Evolutionary conservation across 2,113 vertebrate species (phyloP), one percentile per base, ranked within the genome.

Genomic region (Anguilla japonica): DNA sequence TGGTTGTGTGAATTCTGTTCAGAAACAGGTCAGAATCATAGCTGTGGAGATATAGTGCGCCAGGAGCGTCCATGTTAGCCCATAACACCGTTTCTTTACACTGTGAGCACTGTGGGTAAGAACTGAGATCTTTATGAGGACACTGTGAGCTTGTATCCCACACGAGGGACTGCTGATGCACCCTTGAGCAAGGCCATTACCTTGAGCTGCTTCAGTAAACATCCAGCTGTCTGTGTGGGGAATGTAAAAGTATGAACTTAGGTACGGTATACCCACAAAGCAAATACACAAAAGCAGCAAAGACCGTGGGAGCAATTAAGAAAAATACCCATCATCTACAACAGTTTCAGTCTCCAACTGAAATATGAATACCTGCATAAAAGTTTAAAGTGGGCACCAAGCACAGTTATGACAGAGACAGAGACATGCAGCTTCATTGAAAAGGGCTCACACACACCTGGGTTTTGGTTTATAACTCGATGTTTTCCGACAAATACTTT

Each of bases 21-120:
- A 84, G 40, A 84, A 84, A 84, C 39, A 53, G 22, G 15, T 29
- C 41, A 75, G 40, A 84, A 63, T 22, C 29, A 75, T 22, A 84
- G 57, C 40, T 71, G 40, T 71, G 40, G 41, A 75, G 41, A 2
- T 18, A 7, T 22, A 40, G 18, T 40, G n/a, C 16, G 3, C 22
- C n/a, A 84, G n/a, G 13, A 50, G 81, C 34, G 81, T 34, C 5
- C 50, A 29, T 14, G 29, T 40, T 79, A 79, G 78, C 78, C 13
- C 14, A 79, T 14, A 81, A 41, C 39, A 20, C 8, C 0, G 40
- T 20, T 14, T 20, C 8, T 46, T 46, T 46, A 46, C 43, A 46
- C 8, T 46, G 43, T 46, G 43, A 46, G 43, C 8, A 46, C 43
- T 46, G 43, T 46, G 43, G 4, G 43, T 46, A 46, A 46, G 43